Conservation (phyloP, 1,140 invertebrate species). For the Apis dorsata region DNA sequence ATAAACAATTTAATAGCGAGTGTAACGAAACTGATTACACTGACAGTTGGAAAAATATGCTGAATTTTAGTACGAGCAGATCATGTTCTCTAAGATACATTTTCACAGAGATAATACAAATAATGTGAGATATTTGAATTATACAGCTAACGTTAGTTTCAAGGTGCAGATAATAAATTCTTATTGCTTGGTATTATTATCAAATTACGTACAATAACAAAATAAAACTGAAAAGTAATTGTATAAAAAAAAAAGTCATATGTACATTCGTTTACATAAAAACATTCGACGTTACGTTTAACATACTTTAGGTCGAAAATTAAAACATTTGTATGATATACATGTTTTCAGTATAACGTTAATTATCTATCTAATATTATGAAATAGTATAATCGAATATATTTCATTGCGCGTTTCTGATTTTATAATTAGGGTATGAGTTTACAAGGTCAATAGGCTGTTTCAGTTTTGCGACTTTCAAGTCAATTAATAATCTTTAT, state of each 20-base stretch:
- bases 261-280: constrained; percentile 49
- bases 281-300: constrained; percentile 32
- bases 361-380: constrained; percentile 45
- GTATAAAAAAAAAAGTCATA: constrained; percentile 37
- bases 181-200: constrained; percentile 44
- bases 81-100: not conserved
- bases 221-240: constrained; percentile 26
- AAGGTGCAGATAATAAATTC: constrained; percentile 33
- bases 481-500: constrained; percentile 17
- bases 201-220: constrained; percentile 24
- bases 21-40: constrained; percentile 33
- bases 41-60: constrained; percentile 27
- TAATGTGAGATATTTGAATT: constrained; percentile 8
- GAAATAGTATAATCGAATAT: constrained; percentile 42
- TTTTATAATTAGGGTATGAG: constrained; percentile 32
- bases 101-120: constrained; percentile 37
- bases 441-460: constrained; percentile 24
- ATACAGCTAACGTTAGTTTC: not conserved
- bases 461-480: constrained; percentile 27
- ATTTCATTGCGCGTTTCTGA: constrained; percentile 29
- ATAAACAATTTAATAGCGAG: constrained; percentile 12
- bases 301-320: constrained; percentile 43
- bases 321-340: constrained; percentile 49
- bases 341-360: constrained; percentile 46
- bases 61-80: constrained; percentile 7